phyloP scores from a whole-genome alignment of 2,888 invertebrate species.

The Drosophila rubida region DNA sequence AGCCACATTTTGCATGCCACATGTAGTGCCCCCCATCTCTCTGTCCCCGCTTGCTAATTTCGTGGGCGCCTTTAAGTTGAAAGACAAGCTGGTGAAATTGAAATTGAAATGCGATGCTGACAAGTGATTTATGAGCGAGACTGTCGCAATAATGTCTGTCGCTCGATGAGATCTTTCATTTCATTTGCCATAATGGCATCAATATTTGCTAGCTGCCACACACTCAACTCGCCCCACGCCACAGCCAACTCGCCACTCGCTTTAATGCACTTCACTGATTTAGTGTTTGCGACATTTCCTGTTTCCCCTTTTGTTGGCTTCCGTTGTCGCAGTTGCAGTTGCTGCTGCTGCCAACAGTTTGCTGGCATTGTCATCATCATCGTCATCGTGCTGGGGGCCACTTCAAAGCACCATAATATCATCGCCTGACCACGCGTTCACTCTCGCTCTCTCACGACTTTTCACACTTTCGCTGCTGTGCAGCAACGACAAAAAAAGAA shows the following conservation, averaged over 20 bases:
- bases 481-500: slow-evolving; percentile 32
- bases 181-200: slow-evolving; percentile 66
- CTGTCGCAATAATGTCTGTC: slow-evolving; percentile 49
- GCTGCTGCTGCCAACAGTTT: slow-evolving; percentile 19
- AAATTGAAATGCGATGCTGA: slow-evolving; percentile 20
- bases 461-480: slow-evolving; percentile 66
- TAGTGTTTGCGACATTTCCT: slow-evolving; percentile 77
- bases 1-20: slow-evolving; percentile 44
- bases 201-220: slow-evolving; percentile 64
- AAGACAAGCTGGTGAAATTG: slow-evolving; percentile 22
- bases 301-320: slow-evolving; percentile 69
- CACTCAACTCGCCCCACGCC: not conserved
- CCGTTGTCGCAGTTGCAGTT: slow-evolving; percentile 32
- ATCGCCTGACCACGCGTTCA: slow-evolving; percentile 68
- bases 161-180: slow-evolving; percentile 43
- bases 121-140: slow-evolving; percentile 58
- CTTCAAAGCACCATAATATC: slow-evolving; percentile 71
- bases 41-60: slow-evolving; percentile 33
- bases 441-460: slow-evolving; percentile 51
- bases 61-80: slow-evolving; percentile 37
- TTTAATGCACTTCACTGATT: slow-evolving; percentile 77
- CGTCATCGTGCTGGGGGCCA: slow-evolving; percentile 47
- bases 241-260: slow-evolving; percentile 1
- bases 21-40: not conserved
- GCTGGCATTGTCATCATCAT: slow-evolving; percentile 64